Conservation (phyloP, 2,113 vertebrate species). For the Alectura lathami region DNA sequence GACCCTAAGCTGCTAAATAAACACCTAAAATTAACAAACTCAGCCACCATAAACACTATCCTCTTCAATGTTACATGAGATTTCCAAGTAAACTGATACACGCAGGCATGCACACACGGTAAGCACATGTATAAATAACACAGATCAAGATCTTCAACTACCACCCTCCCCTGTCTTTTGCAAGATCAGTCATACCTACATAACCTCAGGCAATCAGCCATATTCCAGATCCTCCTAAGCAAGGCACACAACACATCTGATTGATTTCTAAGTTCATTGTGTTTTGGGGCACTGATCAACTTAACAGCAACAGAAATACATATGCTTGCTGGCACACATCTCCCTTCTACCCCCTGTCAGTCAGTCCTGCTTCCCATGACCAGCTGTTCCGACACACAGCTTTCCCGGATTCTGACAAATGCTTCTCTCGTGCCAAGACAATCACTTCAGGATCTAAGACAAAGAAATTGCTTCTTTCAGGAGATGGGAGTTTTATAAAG, state of each 20-base stretch:
- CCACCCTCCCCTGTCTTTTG: neutral
- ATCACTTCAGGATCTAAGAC: neutral
- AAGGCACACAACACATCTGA: neutral
- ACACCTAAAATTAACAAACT: neutral
- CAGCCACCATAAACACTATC: neutral
- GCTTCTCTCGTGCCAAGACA: neutral
- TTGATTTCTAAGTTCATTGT: neutral
- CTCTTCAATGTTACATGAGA: neutral
- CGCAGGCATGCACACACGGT: accelerated
- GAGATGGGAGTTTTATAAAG: neutral
- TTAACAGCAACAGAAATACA: neutral
- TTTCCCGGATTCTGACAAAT: neutral
- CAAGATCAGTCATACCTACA: neutral
- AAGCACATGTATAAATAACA: neutral
- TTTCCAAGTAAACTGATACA: neutral
- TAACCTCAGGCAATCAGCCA: neutral
- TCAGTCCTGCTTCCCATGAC: neutral
- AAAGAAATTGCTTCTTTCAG: neutral
- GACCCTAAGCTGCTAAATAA: neutral
- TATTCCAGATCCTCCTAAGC: neutral
- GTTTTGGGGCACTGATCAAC: neutral
- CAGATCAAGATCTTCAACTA: neutral
- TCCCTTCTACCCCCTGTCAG: neutral
- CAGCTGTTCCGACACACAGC: neutral
- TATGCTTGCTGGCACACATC: neutral